Evolutionary conservation across 2,888 invertebrate species (phyloP), one percentile per base, ranked within the genome.

Genomic region (Aphodius granarius): DNA sequence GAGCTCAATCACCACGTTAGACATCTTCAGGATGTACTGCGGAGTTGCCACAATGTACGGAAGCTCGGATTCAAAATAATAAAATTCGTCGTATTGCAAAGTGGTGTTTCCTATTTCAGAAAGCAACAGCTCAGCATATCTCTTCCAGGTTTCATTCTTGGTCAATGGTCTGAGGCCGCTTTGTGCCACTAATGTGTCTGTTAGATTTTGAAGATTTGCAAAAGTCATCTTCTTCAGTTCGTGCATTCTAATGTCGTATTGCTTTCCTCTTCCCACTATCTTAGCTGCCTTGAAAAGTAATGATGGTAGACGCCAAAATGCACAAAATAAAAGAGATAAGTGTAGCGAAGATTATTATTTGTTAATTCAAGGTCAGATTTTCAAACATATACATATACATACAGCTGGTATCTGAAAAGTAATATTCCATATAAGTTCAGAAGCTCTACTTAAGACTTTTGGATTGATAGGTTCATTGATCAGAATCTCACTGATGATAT

Each of bases 71-170:
- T 89, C 87, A 0, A 90, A 90, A n/a, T 85, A 77, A 72, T 83
- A 84, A 0, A 87, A 83, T 76, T 77, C 73, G 79, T 87, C 87
- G 0, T 17, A 77, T 43, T 92, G 89, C 76, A 92, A 84, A 3
- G 84, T 86, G 0, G 90, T 89, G 62, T 90, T 85, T 0, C 83
- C 85, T 71, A 90, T 89, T 17, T 88, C 89, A 71, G 87, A 87
- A 81, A 94, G 92, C 13, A 95, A 83, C 70, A 89, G 88, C 80
- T 89, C 89, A 43, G 95, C 84, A 83, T 93, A 95, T 63, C 89
- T 89, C 73, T 89, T 87, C 93, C 94, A 94, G 78, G 94, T 89
- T 0, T 89, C 88, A 71, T 87, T 82, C 0, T 89, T 86, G 3
- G 87, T 87, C 3, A 88, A 84, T 78, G 66, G 66, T 13, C 13